A percentile compares a stretch with the other conserved stretches of the same genome.
Evolutionary conservation across 2,113 vertebrate genomes (phyloP).

Genomic region (Oostethus manadensis): DNA sequence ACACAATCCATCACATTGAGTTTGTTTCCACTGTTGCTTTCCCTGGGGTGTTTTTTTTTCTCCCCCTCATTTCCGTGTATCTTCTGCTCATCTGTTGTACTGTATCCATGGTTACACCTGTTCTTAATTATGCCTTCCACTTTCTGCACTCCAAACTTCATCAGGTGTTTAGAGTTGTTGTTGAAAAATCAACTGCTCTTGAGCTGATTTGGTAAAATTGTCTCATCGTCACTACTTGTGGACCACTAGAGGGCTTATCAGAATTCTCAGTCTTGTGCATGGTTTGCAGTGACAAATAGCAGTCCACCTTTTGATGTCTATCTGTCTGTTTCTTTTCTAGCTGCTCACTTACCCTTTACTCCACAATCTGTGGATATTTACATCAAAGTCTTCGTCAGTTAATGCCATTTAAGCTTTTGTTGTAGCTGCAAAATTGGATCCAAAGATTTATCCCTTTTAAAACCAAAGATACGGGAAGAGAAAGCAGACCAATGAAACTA

Average conservation of each 20-base stretch:
- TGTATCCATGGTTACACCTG: constrained; percentile 22
- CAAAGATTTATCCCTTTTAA: constrained; percentile 36
- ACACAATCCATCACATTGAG: constrained; percentile 33
- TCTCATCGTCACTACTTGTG: constrained; percentile 2
- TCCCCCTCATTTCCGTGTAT: constrained; percentile 8
- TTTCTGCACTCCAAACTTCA: constrained; percentile 14
- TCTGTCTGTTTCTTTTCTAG: constrained; percentile 6
- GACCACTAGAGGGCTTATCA: neutral
- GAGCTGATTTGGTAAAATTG: constrained; percentile 6
- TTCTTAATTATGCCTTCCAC: constrained; percentile 28
- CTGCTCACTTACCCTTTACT: constrained; percentile 7
- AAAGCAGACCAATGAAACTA: constrained; percentile 37
- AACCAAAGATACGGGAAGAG: constrained; percentile 25
- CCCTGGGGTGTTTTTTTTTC: constrained; percentile 16
- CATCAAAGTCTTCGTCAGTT: constrained; percentile 9
- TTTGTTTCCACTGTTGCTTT: constrained; percentile 11
- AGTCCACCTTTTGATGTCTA: too few relatives aligned
- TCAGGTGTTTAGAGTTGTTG: constrained; percentile 14
- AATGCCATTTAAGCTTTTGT: constrained; percentile 16
- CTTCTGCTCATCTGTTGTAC: constrained; percentile 32
- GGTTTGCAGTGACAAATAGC: too few relatives aligned
- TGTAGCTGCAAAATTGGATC: constrained; percentile 20
- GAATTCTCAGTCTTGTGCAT: neutral
- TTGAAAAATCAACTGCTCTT: constrained; percentile 5
- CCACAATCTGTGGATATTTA: constrained; percentile 10